Evolutionary conservation across 2,888 invertebrate species (phyloP).

Genomic region (Laothoe populi): DNA sequence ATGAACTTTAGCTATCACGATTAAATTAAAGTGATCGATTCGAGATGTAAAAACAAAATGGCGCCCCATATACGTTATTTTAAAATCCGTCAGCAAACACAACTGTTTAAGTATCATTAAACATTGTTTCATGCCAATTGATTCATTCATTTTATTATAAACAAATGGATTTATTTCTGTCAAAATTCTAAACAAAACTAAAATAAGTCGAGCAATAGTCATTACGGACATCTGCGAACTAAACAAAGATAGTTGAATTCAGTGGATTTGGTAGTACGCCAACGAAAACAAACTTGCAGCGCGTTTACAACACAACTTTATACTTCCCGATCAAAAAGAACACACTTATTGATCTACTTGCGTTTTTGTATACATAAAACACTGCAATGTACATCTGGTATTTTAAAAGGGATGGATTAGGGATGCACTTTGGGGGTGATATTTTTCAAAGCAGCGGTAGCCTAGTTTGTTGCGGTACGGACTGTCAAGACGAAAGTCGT

Average conservation of each 20-base stretch:
- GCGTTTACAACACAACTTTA: conserved; percentile 54
- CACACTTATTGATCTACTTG: conserved; percentile 48
- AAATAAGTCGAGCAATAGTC: conserved; percentile 24
- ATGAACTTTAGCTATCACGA: too few species aligned
- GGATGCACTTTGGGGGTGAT: neutral
- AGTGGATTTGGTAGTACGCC: conserved; percentile 54
- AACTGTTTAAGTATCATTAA: neutral
- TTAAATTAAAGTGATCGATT: neutral
- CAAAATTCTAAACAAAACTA: conserved; percentile 24
- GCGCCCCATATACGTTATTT: neutral
- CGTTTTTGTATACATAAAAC: conserved; percentile 38
- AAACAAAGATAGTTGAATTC: conserved; percentile 24
- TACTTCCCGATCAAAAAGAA: conserved; percentile 60
- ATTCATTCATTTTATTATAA: conserved; percentile 23
- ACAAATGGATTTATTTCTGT: conserved; percentile 17
- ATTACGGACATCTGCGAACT: conserved; percentile 22
- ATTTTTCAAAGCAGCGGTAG: too few species aligned
- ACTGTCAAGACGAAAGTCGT: too few species aligned
- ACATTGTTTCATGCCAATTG: conserved; percentile 20
- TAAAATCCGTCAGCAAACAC: neutral
- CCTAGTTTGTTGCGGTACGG: too few species aligned
- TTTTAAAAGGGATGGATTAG: conserved; percentile 19
- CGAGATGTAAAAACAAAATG: neutral
- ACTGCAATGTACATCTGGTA: conserved; percentile 34
- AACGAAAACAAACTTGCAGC: conserved; percentile 53